These are phyloP conservation scores for Arvicanthis niloticus DNA, from an alignment of 2,113 vertebrate species.

Conservation along the genomic window DNA sequence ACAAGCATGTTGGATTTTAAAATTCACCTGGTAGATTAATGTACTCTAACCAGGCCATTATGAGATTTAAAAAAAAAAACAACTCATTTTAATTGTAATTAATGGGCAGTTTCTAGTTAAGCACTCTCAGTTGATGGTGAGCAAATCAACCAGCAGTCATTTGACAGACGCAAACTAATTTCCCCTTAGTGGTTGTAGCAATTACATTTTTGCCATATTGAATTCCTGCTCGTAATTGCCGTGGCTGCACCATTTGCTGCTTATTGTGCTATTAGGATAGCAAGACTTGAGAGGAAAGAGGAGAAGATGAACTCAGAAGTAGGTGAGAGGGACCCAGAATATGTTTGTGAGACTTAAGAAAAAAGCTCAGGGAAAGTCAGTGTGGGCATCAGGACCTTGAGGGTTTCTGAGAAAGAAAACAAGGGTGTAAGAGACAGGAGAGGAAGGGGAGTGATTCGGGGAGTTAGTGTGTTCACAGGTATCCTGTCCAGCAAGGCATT, in stretches of 20 bases:
- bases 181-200: neutral
- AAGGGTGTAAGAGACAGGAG: neutral
- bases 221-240: neutral
- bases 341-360: neutral
- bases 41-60: neutral
- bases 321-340: neutral
- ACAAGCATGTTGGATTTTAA: neutral
- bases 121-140: neutral
- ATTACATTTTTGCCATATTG: neutral
- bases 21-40: neutral
- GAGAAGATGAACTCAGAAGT: neutral
- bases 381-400: no score
- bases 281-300: neutral
- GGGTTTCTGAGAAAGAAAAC: neutral
- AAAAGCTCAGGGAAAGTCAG: neutral
- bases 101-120: neutral
- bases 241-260: neutral
- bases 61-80: neutral
- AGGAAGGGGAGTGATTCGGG: neutral
- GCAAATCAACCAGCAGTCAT: neutral
- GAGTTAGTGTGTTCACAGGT: neutral
- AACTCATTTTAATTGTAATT: conserved; percentile 34
- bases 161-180: neutral
- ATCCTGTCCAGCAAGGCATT: no score
- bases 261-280: neutral